A percentile compares a stretch with the other conserved stretches of the same genome.
Conservation (phyloP, 2,113 vertebrate genomes). For the cat (Felis catus) region DNA sequence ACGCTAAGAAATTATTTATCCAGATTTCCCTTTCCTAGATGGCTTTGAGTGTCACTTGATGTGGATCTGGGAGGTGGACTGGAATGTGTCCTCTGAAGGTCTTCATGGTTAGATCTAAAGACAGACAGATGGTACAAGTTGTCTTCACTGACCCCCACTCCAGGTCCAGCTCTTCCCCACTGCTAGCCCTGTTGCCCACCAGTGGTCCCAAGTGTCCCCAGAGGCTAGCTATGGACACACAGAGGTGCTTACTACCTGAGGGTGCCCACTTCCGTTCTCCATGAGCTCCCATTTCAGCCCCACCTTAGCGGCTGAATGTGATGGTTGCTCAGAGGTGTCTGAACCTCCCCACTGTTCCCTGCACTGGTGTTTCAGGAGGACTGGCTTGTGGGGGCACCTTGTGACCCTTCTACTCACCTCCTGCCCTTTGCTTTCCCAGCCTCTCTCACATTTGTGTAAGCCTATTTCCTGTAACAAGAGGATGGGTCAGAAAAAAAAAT, state of each 20-base stretch:
- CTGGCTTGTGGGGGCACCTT: not conserved
- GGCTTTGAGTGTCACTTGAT: not conserved
- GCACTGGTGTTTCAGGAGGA: not conserved
- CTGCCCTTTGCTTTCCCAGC: not conserved
- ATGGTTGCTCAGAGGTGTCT: not conserved
- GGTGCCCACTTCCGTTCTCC: fast-evolving
- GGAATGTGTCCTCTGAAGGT: not conserved
- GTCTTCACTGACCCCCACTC: fast-evolving
- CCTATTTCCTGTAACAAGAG: not conserved
- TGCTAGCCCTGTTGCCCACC: not conserved
- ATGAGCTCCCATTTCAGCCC: not conserved
- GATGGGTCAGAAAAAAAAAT: not conserved
- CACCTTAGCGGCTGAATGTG: fast-evolving
- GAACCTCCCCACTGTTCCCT: too few relatives aligned
- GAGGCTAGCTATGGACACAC: not conserved
- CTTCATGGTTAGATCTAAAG: not conserved
- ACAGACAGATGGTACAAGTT: not conserved
- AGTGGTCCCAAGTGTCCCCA: fast-evolving
- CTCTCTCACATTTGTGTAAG: not conserved
- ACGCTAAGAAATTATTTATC: not conserved
- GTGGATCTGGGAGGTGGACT: not conserved
- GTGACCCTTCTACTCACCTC: not conserved
- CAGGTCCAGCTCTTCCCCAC: not conserved
- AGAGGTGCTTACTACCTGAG: not conserved
- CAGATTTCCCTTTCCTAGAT: not conserved